These are phyloP conservation scores for Novumbra hubbsi DNA, from an alignment of 2,797 vertebrate species.

Conservation along the genomic window DNA sequence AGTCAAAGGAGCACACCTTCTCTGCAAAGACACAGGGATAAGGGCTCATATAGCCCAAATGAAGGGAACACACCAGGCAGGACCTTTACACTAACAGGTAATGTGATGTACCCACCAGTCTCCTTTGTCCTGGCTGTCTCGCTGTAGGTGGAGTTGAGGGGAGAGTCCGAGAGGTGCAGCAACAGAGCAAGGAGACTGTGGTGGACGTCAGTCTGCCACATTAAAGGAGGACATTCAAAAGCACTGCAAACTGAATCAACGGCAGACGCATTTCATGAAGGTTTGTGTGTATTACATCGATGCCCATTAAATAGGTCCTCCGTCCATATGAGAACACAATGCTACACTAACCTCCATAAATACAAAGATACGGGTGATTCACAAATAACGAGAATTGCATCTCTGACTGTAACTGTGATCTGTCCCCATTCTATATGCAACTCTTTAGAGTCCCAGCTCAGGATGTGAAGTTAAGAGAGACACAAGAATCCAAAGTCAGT, in stretches of 20 bases:
- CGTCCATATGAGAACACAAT: no score
- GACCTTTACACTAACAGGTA: neutral
- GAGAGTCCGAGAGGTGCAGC: conserved; percentile 87
- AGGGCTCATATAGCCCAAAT: neutral
- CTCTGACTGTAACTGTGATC: neutral
- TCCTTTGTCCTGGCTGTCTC: conserved; percentile 88
- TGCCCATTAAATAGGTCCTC: neutral
- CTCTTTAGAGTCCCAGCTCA: neutral
- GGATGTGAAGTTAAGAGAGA: neutral
- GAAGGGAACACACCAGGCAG: neutral
- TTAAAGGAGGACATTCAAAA: neutral
- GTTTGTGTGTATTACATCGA: neutral
- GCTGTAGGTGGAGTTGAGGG: conserved; percentile 85
- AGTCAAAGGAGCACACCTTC: conserved; percentile 89
- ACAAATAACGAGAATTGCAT: neutral
- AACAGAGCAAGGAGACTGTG: conserved; percentile 88
- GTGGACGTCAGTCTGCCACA: conserved; percentile 77
- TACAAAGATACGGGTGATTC: neutral
- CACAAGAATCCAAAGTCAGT: no score
- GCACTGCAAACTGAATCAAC: neutral
- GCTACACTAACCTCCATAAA: neutral
- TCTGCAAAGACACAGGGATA: conserved; percentile 61
- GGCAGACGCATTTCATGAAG: neutral
- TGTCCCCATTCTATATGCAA: neutral
- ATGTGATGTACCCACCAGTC: conserved; percentile 71